Percentiles rank a stretch among this genome's conserved stretches.
Conservation (phyloP, 1,140 invertebrate genomes). For the Micrasema longulum region DNA sequence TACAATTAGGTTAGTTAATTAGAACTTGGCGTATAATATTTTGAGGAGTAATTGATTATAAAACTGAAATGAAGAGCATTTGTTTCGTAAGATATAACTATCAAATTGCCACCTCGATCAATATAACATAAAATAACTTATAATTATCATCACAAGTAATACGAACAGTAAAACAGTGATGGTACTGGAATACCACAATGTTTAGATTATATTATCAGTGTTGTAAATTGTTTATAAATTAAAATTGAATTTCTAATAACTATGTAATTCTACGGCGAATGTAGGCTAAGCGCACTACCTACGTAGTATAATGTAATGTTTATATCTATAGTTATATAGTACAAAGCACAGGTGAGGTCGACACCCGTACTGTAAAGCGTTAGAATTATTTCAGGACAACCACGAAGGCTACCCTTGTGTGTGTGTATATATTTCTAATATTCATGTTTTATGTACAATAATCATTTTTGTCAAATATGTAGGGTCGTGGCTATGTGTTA, state of each 20-base stretch:
- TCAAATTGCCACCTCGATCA: slow-evolving; percentile 37
- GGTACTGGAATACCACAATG: slow-evolving; percentile 20
- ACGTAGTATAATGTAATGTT: slow-evolving; percentile 50
- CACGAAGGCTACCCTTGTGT: slow-evolving; percentile 41
- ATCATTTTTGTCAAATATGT: slow-evolving; percentile 38
- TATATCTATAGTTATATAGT: slow-evolving; percentile 48
- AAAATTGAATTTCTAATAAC: slow-evolving; percentile 51
- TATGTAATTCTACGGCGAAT: slow-evolving; percentile 52
- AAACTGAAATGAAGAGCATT: too few species aligned
- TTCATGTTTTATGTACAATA: slow-evolving; percentile 49
- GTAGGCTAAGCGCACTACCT: slow-evolving; percentile 53
- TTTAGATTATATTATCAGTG: slow-evolving; percentile 25
- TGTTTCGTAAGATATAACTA: neutral
- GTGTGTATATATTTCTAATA: slow-evolving; percentile 50
- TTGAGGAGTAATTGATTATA: too few species aligned
- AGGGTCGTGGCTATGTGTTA: slow-evolving; percentile 24
- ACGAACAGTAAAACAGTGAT: slow-evolving; percentile 35
- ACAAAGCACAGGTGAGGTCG: slow-evolving; percentile 37
- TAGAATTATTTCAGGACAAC: slow-evolving; percentile 59
- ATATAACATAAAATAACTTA: slow-evolving; percentile 25
- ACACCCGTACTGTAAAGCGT: slow-evolving; percentile 61
- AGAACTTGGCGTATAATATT: too few species aligned
- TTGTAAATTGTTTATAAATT: slow-evolving; percentile 44
- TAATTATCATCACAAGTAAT: slow-evolving; percentile 35
- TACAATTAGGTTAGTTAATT: too few species aligned